Conservation (phyloP, 2,797 vertebrate species). For the Tympanoctomys barrerae region DNA sequence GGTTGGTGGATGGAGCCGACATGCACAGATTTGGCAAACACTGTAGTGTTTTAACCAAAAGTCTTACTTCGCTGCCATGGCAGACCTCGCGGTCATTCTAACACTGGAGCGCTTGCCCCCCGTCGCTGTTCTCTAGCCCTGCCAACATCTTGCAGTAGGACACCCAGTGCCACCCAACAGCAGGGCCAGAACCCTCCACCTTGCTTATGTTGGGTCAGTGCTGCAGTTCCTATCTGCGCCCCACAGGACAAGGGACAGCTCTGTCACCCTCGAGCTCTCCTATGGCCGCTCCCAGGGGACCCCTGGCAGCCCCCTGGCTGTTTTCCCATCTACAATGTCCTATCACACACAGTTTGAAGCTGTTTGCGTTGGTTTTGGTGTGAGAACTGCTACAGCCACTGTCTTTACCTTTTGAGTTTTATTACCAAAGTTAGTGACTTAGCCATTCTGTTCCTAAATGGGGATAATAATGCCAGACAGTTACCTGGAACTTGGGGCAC, state of each 20-base stretch:
- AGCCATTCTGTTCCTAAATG: background rate
- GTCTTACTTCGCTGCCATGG: too few species aligned
- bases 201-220: background rate
- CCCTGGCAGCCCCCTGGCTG: background rate
- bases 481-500: background rate
- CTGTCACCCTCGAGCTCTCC: background rate
- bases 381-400: background rate
- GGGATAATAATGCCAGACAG: background rate
- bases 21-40: too few species aligned
- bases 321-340: background rate
- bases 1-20: too few species aligned
- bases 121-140: too few species aligned
- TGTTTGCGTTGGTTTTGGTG: background rate
- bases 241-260: background rate
- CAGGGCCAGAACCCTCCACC: background rate
- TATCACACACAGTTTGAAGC: background rate
- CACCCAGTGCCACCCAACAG: background rate
- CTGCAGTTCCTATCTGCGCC: background rate
- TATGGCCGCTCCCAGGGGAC: background rate
- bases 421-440: background rate
- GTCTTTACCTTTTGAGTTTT: background rate
- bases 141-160: background rate
- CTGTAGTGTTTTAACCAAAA: too few species aligned
- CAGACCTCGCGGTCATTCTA: background rate
- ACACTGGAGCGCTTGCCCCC: background rate